Evolutionary conservation across 2,113 vertebrate species (phyloP), one percentile per base, ranked within the genome.

Genomic region (Dicaeum eximium): DNA sequence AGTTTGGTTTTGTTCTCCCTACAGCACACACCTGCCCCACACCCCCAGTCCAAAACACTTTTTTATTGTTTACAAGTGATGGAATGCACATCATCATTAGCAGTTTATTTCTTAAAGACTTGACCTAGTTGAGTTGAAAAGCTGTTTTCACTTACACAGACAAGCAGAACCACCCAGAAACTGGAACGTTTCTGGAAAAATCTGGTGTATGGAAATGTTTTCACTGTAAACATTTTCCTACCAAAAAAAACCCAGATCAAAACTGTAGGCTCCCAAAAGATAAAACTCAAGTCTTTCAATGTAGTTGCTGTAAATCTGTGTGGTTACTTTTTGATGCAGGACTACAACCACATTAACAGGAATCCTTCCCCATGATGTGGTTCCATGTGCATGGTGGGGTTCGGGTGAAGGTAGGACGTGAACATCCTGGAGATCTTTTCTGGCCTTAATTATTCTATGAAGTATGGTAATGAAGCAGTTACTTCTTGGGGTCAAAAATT

Each of bases 11-110:
- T n/a, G n/a, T 31, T 33, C 7, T 64, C 35, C 20, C 28, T 61
- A 17, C 50, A 57, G 23, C 1, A 4, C 6, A 16, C 22, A 25
- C 13, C 5, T 1, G 0, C 3, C 21, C 28, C 8, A 0, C 31
- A 30, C 11, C 38, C 10, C 13, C 25, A 53, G 30, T 6, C 24
- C 25, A 50, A 47, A 66, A 8, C n/a, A 8, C 35, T 27, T 54
- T 56, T 72, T 65, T 38, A 25, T 80, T 92, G 42, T 80, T 86
- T 74, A 5, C 8, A 25, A 42, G 23, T 47, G 81, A 24, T 1
- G 2, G 50, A 73, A 80, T 18, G 44, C 10, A 38, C 13, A 8
- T 58, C 22, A 31, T 37, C 54, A 48, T 70, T 66, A 61, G 17
- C 25, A 37, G 10, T 77, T 31, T 67, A 20, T 53, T 77, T 70